Percentiles rank a stretch among this genome's conserved stretches.
These are phyloP conservation scores for Solenopsis fugax DNA, from an alignment of 1,140 invertebrate genomes.

Conservation along the genomic window DNA sequence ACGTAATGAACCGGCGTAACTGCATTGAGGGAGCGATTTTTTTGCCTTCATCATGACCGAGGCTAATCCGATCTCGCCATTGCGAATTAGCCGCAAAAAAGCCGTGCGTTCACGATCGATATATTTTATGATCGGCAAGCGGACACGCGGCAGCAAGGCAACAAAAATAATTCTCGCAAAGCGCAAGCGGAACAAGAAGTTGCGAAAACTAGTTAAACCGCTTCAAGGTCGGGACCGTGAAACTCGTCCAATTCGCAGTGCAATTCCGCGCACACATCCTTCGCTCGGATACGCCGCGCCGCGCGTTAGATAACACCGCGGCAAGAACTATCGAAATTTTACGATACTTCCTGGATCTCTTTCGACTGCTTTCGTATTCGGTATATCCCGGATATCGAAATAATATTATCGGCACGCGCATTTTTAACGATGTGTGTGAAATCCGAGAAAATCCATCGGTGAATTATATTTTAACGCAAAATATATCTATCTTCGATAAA, in stretches of 20 bases:
- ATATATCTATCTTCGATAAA: background rate
- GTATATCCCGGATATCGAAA: background rate
- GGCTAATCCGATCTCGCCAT: conserved; percentile 58
- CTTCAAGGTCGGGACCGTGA: conserved; percentile 79
- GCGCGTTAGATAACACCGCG: conserved; percentile 51
- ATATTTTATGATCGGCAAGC: conserved; percentile 61
- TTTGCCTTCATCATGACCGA: conserved; percentile 34
- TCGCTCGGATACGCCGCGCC: conserved; percentile 53
- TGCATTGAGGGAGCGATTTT: conserved; percentile 44
- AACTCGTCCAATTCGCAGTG: conserved; percentile 76
- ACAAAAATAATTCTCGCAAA: conserved; percentile 73
- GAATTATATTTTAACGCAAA: background rate
- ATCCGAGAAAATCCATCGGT: background rate
- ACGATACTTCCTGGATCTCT: conserved; percentile 24
- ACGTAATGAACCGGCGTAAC: conserved; percentile 35
- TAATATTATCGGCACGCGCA: background rate
- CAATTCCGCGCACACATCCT: conserved; percentile 73
- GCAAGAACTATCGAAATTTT: conserved; percentile 50
- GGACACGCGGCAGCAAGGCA: conserved; percentile 59
- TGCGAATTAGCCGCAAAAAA: conserved; percentile 56
- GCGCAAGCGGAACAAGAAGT: conserved; percentile 71
- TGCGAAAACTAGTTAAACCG: conserved; percentile 77
- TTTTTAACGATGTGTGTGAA: background rate
- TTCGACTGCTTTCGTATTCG: background rate
- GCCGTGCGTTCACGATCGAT: conserved; percentile 55